These are phyloP conservation scores for Limnephilus rhombicus DNA, from an alignment of 2,888 invertebrate genomes.

Conservation along the genomic window DNA sequence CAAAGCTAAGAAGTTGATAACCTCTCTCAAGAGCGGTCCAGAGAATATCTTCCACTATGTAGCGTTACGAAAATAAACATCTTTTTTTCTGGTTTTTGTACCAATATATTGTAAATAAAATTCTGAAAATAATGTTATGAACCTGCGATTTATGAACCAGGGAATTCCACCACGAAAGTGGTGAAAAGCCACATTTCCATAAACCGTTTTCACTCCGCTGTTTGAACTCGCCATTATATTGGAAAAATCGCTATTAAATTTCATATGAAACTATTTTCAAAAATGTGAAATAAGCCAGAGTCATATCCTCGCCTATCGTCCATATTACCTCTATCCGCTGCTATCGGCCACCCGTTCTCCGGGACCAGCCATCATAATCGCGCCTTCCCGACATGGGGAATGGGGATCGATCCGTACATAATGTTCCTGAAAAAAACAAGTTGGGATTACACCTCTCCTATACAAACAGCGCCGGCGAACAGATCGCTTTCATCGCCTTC, in stretches of 20 bases:
- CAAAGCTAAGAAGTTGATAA: too few species aligned
- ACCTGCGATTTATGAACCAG: not conserved
- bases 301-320: not conserved
- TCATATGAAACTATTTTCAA: slow-evolving; percentile 9
- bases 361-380: slow-evolving; percentile 35
- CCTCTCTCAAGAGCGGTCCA: too few species aligned
- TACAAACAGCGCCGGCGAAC: slow-evolving; percentile 37
- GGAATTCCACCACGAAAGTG: not conserved
- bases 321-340: not conserved
- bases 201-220: not conserved
- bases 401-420: slow-evolving; percentile 25
- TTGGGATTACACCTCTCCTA: slow-evolving; percentile 49
- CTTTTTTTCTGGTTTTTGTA: too few species aligned
- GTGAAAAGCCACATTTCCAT: not conserved
- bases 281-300: not conserved
- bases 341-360: not conserved
- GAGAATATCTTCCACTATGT: too few species aligned
- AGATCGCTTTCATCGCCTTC: slow-evolving; percentile 54
- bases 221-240: not conserved
- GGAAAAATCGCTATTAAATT: not conserved
- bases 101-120: not conserved
- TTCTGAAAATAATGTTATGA: not conserved
- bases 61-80: too few species aligned
- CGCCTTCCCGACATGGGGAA: slow-evolving; percentile 30
- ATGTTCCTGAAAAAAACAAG: slow-evolving; percentile 44